Evolutionary conservation across 2,113 vertebrate species (phyloP).

Genomic region (Talpa occidentalis): DNA sequence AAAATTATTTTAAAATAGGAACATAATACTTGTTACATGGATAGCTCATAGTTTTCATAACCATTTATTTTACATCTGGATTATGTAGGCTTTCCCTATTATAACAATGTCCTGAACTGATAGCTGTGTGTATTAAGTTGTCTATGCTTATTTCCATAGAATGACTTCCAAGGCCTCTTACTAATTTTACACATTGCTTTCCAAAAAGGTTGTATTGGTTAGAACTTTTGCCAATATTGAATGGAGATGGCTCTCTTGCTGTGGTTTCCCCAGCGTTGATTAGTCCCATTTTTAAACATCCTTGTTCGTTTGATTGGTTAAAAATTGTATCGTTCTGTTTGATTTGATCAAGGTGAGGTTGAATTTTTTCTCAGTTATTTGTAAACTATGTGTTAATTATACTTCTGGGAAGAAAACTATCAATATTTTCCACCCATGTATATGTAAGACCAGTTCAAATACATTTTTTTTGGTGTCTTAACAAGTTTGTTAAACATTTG

Average conservation of each 20-base stretch:
- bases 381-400: background rate
- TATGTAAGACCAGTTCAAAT: background rate
- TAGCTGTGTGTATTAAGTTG: too few species aligned
- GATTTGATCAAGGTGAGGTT: background rate
- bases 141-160: background rate
- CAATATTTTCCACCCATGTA: background rate
- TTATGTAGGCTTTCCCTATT: constrained; percentile 4
- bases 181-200: background rate
- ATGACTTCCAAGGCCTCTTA: constrained; percentile 15
- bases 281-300: constrained; percentile 6
- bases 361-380: constrained; percentile 41
- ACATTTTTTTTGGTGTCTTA: background rate
- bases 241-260: background rate
- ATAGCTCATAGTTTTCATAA: background rate
- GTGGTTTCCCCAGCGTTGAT: background rate
- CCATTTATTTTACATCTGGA: background rate
- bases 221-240: background rate
- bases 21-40: background rate
- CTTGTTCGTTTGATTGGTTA: background rate
- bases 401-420: background rate
- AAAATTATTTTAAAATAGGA: constrained; percentile 10
- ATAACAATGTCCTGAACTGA: background rate
- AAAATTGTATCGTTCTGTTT: constrained; percentile 14
- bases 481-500: constrained; percentile 18
- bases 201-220: background rate